Evolutionary conservation across 2,113 vertebrate species (phyloP).

Genomic region (Nothobranchius furzeri): DNA sequence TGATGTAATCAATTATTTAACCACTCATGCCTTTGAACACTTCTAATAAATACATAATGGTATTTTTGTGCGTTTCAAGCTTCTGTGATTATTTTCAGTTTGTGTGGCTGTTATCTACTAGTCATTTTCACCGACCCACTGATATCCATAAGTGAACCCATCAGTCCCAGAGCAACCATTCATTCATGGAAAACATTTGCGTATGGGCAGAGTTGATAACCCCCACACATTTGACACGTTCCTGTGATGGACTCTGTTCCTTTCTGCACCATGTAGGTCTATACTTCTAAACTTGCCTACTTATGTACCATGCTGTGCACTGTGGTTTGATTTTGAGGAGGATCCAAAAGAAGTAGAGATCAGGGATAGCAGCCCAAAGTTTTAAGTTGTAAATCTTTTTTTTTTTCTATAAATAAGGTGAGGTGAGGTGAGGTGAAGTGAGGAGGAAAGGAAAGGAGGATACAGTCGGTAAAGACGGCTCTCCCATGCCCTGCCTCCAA

Average conservation of each 20-base stretch:
- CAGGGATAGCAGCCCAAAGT: no score
- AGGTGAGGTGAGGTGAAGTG: no score
- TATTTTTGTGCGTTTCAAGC: not conserved
- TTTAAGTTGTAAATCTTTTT: no score
- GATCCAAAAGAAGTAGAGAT: no score
- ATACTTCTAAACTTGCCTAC: not conserved
- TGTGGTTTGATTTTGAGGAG: constrained; percentile 42
- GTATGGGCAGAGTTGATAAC: not conserved
- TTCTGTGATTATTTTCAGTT: not conserved
- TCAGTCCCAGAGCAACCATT: constrained; percentile 13
- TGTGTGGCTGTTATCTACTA: not conserved
- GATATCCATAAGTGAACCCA: constrained; percentile 26
- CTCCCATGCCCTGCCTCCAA: no score
- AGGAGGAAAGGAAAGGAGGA: no score
- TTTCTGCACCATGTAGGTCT: constrained; percentile 31
- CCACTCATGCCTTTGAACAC: no score
- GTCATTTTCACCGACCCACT: constrained; percentile 6
- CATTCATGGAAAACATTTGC: no score
- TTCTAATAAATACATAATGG: no score
- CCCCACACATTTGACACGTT: not conserved
- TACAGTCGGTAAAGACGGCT: no score
- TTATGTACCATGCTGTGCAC: constrained; percentile 18
- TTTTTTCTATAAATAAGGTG: no score
- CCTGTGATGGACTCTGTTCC: constrained; percentile 18
- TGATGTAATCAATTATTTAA: no score